Evolutionary conservation across 2,797 vertebrate genomes (phyloP), one percentile per base, ranked within the genome.

Genomic region (Alfaro cultratus): DNA sequence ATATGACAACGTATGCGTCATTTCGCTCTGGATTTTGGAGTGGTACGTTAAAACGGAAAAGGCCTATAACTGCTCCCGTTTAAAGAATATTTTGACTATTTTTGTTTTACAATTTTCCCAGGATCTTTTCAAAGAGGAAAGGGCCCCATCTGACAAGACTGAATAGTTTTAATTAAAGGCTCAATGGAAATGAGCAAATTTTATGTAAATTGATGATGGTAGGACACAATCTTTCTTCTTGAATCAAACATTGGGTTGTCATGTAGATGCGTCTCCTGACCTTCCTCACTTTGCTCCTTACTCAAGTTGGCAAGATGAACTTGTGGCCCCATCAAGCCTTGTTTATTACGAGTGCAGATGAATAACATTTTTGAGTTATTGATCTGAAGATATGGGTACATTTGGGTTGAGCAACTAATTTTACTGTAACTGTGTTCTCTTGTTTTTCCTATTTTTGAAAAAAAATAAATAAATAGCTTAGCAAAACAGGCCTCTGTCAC

Each of bases 1-100:
- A 78, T 83, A 78, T n/a, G 68, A 45, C 74, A 80, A 79, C 83
- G 16, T 57, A 53, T 1, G 34, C 18, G 53, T 79, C 34, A 75
- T 55, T 62, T 83, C 36, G 55, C 41, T 46, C 16, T 36, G 16
- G 15, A 36, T 39, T 62, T 67, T 67, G 18, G 7, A 39, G 34
- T 67, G 31, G 16, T 36, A 36, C 0, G 2, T 34, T 36, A 36
- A 64, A 64, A 18, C 15, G 3, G 15, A 31, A 5, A 31, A 29
- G n/a, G 12, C 12, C 9, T 5, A 29, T 29, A 29, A 12, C 2
- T 31, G 12, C 29, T 29, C 4, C 3, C 1, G 29, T 31, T 60
- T 60, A 60, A 12, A 29, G 13, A 60, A 60, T 31, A 60, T 5
- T 60, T 60, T 0, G 11, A 60, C n/a, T 60, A 29, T 31, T 60